A percentile compares a stretch with the other conserved stretches of the same genome.
Evolutionary conservation across 2,797 vertebrate genomes (phyloP).

Genomic region (Takifugu rubripes): DNA sequence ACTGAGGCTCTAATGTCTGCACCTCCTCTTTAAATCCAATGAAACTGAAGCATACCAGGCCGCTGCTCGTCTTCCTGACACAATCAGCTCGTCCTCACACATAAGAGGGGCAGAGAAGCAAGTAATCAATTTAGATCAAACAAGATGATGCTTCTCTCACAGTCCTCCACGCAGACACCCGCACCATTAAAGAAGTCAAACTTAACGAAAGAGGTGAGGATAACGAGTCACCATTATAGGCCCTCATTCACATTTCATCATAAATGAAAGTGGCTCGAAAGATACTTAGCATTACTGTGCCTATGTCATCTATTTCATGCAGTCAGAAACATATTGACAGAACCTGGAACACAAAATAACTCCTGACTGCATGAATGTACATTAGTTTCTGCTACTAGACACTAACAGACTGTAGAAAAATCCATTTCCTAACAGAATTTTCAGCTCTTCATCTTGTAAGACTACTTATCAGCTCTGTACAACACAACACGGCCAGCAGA

Average conservation of each 20-base stretch:
- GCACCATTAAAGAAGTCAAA: slow-evolving; percentile 70
- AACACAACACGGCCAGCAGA: background rate
- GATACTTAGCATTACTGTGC: slow-evolving; percentile 1
- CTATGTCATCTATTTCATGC: slow-evolving; percentile 1
- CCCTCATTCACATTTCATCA: too few species aligned
- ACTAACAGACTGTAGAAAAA: slow-evolving; percentile 12
- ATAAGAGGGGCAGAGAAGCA: slow-evolving; percentile 36
- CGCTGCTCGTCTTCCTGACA: slow-evolving; percentile 86
- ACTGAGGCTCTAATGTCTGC: slow-evolving; percentile 84
- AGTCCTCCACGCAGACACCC: slow-evolving; percentile 50
- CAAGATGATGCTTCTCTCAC: slow-evolving; percentile 68
- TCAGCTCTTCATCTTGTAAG: slow-evolving; percentile 13
- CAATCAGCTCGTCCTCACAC: slow-evolving; percentile 75
- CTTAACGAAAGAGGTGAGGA: slow-evolving; percentile 79
- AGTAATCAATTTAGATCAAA: slow-evolving; percentile 88
- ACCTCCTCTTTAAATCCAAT: slow-evolving; percentile 93
- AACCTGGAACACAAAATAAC: slow-evolving; percentile 11
- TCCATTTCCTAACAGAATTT: slow-evolving; percentile 6
- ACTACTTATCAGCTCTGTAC: background rate
- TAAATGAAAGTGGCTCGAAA: slow-evolving; percentile 6
- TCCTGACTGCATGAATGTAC: slow-evolving; percentile 18
- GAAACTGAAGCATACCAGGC: slow-evolving; percentile 84
- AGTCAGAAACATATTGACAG: slow-evolving; percentile 2
- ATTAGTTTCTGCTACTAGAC: slow-evolving; percentile 6
- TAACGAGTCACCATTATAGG: slow-evolving; percentile 17